Evolutionary conservation across 1,140 invertebrate genomes (phyloP).

Genomic region (Colletes latitarsis): DNA sequence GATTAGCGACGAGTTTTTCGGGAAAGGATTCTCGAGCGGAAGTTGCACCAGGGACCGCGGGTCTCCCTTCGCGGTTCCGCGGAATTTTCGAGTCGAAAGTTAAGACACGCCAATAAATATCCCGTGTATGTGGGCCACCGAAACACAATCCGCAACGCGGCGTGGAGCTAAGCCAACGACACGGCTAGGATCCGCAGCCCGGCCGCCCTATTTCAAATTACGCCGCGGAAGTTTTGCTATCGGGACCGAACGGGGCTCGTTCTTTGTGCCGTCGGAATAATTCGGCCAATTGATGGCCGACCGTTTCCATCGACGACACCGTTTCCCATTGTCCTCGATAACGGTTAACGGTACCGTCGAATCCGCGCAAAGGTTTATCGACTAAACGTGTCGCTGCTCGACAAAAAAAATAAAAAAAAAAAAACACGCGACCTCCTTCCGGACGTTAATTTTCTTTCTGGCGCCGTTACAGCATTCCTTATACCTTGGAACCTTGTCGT

Average conservation of each 20-base stretch:
- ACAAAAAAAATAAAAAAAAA: conserved; percentile 9
- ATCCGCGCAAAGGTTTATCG: not conserved
- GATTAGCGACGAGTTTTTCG: too few relatives aligned
- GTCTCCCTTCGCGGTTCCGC: not conserved
- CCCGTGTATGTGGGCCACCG: conserved; percentile 68
- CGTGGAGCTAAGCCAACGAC: conserved; percentile 77
- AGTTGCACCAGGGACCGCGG: not conserved
- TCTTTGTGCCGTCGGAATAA: conserved; percentile 18
- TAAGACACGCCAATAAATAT: conserved; percentile 62
- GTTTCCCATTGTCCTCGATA: conserved; percentile 31
- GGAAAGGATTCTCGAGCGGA: not conserved
- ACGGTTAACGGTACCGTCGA: not conserved
- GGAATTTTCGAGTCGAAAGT: conserved; percentile 38
- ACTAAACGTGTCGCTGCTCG: not conserved
- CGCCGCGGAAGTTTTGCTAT: conserved; percentile 42
- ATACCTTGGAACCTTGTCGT: too few relatives aligned
- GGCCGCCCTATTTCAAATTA: conserved; percentile 42
- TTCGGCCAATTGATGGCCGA: conserved; percentile 41
- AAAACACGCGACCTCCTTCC: not conserved
- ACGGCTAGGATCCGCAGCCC: conserved; percentile 62
- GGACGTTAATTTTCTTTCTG: not conserved
- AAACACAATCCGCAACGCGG: conserved; percentile 75
- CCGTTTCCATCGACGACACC: conserved; percentile 6
- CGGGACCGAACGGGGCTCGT: conserved; percentile 9
- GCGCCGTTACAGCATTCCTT: not conserved